Conservation (phyloP, 2,113 vertebrate species). For the Falco punctatus region DNA sequence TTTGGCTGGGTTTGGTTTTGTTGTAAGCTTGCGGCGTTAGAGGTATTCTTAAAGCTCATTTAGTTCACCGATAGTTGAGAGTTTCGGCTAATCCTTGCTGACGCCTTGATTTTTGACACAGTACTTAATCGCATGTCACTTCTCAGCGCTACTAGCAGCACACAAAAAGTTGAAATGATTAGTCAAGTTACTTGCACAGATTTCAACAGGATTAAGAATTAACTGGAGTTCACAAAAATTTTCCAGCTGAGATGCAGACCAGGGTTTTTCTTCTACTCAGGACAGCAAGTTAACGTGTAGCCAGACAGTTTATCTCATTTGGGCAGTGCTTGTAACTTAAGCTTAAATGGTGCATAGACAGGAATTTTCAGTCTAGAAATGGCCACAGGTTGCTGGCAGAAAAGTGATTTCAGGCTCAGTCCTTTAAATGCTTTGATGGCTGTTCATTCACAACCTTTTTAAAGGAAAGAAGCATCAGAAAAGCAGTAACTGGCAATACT, state of each 20-base stretch:
- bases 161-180: slow-evolving; percentile 29
- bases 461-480: neutral
- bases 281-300: slow-evolving; percentile 38
- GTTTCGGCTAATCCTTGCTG: slow-evolving; percentile 5
- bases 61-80: neutral
- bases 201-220: slow-evolving; percentile 59
- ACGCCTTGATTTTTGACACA: slow-evolving; percentile 28
- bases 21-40: neutral
- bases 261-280: neutral
- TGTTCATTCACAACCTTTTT: neutral
- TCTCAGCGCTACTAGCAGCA: neutral
- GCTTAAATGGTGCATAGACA: neutral
- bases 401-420: neutral
- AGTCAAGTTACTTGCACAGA: slow-evolving; percentile 46
- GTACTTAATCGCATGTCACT: neutral
- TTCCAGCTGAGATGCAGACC: neutral
- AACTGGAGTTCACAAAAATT: slow-evolving; percentile 16
- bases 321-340: neutral
- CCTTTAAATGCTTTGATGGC: neutral
- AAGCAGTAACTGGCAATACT: neutral
- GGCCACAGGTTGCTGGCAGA: neutral
- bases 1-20: neutral
- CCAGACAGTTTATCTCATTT: slow-evolving; percentile 5
- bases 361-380: neutral
- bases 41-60: neutral